Evolutionary conservation across 35 echinoderm and acorn worm genomes (phyloP).

Genomic region (Ophiothrix spiculata): DNA sequence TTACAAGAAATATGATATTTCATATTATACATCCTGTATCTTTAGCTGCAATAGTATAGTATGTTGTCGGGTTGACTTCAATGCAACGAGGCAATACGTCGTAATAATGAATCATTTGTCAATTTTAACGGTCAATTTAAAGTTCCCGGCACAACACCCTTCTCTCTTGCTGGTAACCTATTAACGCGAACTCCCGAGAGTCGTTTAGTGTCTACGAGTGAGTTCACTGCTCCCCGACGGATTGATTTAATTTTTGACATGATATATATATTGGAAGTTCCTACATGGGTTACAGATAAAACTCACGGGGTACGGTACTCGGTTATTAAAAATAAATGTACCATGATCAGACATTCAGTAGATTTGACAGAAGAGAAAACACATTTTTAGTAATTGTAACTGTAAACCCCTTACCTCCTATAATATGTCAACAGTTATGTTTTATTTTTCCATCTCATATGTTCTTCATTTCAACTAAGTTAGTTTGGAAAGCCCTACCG

Average conservation of each 20-base stretch:
- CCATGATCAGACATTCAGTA: no score
- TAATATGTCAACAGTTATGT: no score
- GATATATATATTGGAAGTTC: no score
- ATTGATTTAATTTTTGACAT: constrained; percentile 10
- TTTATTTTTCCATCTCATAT: no score
- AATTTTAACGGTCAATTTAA: constrained; percentile 5
- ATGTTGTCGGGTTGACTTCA: background rate
- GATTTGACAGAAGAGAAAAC: no score
- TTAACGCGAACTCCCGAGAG: background rate
- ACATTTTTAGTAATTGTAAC: no score
- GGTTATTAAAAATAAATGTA: no score
- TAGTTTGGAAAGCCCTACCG: no score
- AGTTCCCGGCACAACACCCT: constrained; percentile 7
- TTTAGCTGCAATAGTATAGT: background rate
- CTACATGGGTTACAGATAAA: background rate
- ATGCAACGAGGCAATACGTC: background rate
- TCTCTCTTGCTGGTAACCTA: background rate
- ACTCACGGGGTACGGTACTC: no score
- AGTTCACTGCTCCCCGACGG: background rate
- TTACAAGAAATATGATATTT: constrained; percentile 5
- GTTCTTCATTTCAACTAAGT: no score
- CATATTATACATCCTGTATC: background rate
- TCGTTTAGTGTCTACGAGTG: background rate
- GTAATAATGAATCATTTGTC: background rate
- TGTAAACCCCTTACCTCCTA: no score